phyloP scores from a whole-genome alignment of 2,113 vertebrate species.

The Saimiri boliviensis region DNA sequence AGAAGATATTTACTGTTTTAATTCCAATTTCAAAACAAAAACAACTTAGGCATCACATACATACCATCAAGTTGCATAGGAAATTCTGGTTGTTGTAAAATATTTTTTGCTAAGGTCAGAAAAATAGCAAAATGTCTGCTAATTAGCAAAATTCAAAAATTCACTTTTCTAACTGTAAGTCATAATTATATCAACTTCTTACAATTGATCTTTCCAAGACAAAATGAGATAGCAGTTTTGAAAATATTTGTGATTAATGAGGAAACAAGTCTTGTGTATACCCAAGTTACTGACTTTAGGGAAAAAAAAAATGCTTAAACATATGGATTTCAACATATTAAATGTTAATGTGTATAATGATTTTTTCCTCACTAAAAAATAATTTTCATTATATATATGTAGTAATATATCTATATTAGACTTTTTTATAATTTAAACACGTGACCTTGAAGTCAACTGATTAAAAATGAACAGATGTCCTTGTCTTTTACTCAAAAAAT shows the following conservation, averaged over 20 bases:
- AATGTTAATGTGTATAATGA: neutral
- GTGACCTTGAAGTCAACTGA: constrained; percentile 17
- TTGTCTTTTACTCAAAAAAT: constrained; percentile 40
- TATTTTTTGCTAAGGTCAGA: neutral
- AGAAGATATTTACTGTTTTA: neutral
- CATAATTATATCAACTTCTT: neutral
- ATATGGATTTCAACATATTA: neutral
- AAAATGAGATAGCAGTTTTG: neutral
- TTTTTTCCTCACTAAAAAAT: constrained; percentile 20
- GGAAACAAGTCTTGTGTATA: neutral
- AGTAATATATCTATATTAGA: neutral
- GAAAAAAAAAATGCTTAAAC: neutral
- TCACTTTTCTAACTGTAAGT: neutral
- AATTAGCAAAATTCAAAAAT: neutral
- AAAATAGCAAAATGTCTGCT: neutral
- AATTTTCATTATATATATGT: neutral
- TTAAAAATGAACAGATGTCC: constrained; percentile 50
- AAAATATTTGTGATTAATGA: neutral
- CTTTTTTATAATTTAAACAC: constrained; percentile 31
- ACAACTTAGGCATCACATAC: neutral
- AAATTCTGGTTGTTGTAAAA: neutral
- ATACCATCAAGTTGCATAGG: neutral
- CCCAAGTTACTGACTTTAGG: neutral
- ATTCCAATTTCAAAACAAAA: constrained; percentile 10
- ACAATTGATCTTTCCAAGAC: neutral